These are phyloP conservation scores for Dynastes tityus DNA, from an alignment of 2,888 invertebrate species.

Conservation along the genomic window DNA sequence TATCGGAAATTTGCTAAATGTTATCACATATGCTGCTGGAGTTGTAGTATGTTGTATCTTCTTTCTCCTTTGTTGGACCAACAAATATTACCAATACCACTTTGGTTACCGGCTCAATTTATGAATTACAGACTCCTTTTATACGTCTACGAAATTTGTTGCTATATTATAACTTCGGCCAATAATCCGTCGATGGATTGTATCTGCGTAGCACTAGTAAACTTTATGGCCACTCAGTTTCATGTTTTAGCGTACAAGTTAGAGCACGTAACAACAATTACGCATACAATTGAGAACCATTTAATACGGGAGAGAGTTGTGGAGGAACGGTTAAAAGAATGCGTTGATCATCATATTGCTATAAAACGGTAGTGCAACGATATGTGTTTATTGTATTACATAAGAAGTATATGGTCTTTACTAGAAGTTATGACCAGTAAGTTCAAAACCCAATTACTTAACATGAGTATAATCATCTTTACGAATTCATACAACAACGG, in stretches of 20 bases:
- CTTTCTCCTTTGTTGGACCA: conserved; percentile 2
- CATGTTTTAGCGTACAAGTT: neutral
- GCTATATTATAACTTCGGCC: neutral
- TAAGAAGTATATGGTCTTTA: too few species aligned
- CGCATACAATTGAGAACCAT: neutral
- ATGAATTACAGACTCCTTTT: neutral
- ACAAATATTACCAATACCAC: neutral
- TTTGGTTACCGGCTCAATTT: neutral
- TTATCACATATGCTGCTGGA: neutral
- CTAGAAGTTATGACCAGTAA: too few species aligned
- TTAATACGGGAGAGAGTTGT: neutral
- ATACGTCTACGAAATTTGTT: neutral
- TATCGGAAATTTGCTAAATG: neutral
- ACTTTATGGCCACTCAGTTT: neutral
- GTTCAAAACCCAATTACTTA: too few species aligned
- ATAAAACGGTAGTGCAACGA: neutral
- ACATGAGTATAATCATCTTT: too few species aligned
- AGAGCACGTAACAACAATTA: neutral
- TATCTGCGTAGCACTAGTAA: neutral
- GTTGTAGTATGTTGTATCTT: neutral
- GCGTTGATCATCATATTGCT: neutral
- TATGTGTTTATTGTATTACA: too few species aligned
- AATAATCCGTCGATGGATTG: neutral
- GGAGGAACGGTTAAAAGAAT: neutral
- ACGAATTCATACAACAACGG: too few species aligned